Base-by-base conservation (phyloP, 2,888 invertebrate genomes). In the Silvanus unidentatus region DNA sequence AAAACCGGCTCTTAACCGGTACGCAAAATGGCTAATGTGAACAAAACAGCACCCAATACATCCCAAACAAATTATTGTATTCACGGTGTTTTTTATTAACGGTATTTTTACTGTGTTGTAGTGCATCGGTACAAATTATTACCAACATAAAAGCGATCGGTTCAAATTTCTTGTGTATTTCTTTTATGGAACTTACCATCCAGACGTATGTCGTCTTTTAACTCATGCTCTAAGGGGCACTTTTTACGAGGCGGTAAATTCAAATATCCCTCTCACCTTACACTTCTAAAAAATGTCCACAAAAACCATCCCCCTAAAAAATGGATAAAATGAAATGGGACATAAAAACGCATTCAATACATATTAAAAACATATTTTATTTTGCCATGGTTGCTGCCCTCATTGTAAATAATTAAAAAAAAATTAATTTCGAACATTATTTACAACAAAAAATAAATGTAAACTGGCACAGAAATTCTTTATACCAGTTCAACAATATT, bases 1-100 rank as follows among this genome's bases (percentile, higher is more conserved):
- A 40, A 35, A 44, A 50, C 51, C 51, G 52, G 54, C 54, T 54
- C 45, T 44, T 47, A 45, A 40, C 54, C 57, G 57, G 49, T 54
- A 55, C 58, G 54, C 62, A 63, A 64, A 63, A 65, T 65, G 64
- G 64, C 64, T 57, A 60, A 60, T 62, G 58, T 56, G 53, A 44
- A 35, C 49, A 10, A 28, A 36, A 52, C 48, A 45, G 49, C 51
- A 58, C 53, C 55, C 51, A 53, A 50, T 57, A 55, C 54, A 53
- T 50, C 55, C 55, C 58, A 60, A 61, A 56, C 59, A 56, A 62
- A 58, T 56, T 55, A 57, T 60, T 59, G 42, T 56, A 52, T 52
- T 52, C 49, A 49, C 53, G 49, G 52, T 53, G 54, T 55, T 59
- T 60, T 62, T 60, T 63, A 63, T 58, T 64, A 64, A 60, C 60